phyloP scores from a whole-genome alignment of 1,140 invertebrate genomes.

The Lepidurus packardi region DNA sequence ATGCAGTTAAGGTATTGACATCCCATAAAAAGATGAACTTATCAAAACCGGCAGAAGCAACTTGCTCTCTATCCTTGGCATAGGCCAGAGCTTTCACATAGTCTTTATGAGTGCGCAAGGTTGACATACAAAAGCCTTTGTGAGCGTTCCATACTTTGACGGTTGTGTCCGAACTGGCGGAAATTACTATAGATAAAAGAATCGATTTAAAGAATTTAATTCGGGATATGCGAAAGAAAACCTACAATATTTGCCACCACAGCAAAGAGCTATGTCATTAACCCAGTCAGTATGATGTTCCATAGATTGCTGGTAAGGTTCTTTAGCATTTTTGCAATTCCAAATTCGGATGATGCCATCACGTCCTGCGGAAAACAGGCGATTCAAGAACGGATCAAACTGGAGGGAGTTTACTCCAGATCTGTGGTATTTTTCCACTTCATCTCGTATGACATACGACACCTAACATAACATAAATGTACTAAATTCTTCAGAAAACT shows the following conservation, averaged over 20 bases:
- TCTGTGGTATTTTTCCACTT: conserved; percentile 86
- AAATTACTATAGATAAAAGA: conserved; percentile 63
- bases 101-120: conserved; percentile 94
- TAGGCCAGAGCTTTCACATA: conserved; percentile 98
- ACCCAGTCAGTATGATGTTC: conserved; percentile 99
- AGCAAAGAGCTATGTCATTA: conserved; percentile 97
- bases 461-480: conserved; percentile 56
- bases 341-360: conserved; percentile 98
- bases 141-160: conserved; percentile 99
- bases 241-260: conserved; percentile 86
- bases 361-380: conserved; percentile 93
- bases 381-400: conserved; percentile 76
- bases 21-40: conserved; percentile 98
- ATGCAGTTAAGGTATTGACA: conserved; percentile 93
- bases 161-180: conserved; percentile 97
- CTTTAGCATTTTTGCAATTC: conserved; percentile 63
- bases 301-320: conserved; percentile 90
- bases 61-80: conserved; percentile 94
- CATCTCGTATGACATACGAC: conserved; percentile 96
- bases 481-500: background rate
- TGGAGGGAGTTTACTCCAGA: conserved; percentile 95
- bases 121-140: conserved; percentile 99
- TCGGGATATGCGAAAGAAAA: conserved; percentile 29
- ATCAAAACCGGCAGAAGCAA: conserved; percentile 95
- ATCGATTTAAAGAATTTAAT: background rate